These are phyloP conservation scores for Siniperca undulata DNA, from an alignment of 2,797 vertebrate genomes.

Conservation along the genomic window DNA sequence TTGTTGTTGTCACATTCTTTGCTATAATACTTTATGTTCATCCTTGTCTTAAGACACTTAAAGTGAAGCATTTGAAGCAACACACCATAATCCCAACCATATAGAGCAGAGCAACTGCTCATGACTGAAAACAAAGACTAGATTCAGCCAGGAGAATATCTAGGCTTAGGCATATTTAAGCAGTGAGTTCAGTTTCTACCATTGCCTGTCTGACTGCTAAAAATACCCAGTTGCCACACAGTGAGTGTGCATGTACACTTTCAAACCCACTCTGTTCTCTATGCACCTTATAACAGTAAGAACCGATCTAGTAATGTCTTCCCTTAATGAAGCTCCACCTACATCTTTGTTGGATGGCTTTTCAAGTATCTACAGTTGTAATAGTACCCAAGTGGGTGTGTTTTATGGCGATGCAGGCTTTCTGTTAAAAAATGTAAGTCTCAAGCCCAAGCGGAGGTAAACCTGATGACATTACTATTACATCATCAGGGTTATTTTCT, in stretches of 20 bases:
- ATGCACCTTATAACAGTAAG: conserved; percentile 24
- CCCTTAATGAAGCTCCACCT: conserved; percentile 20
- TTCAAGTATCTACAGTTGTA: background rate
- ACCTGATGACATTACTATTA: background rate
- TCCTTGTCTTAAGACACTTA: conserved; percentile 1
- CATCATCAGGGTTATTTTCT: background rate
- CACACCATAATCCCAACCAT: background rate
- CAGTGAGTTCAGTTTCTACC: conserved; percentile 46
- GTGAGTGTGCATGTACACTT: conserved; percentile 7
- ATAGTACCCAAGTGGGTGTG: background rate
- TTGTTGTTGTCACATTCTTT: conserved; percentile 1
- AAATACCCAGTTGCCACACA: conserved; percentile 65
- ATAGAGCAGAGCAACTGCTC: background rate
- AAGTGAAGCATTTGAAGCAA: background rate
- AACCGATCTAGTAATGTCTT: background rate
- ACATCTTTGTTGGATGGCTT: conserved; percentile 1
- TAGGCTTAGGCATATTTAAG: conserved; percentile 37
- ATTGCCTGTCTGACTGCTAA: conserved; percentile 47
- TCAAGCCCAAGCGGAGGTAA: background rate
- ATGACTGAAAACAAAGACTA: conserved; percentile 50
- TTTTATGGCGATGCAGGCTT: background rate
- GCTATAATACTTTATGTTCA: background rate
- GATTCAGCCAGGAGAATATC: conserved; percentile 36
- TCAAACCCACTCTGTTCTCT: conserved; percentile 4
- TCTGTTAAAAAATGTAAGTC: background rate